A percentile compares a stretch with the other conserved stretches of the same genome.
Conservation (phyloP, 2,113 vertebrate species). For the Ceyx cyanopectus region DNA sequence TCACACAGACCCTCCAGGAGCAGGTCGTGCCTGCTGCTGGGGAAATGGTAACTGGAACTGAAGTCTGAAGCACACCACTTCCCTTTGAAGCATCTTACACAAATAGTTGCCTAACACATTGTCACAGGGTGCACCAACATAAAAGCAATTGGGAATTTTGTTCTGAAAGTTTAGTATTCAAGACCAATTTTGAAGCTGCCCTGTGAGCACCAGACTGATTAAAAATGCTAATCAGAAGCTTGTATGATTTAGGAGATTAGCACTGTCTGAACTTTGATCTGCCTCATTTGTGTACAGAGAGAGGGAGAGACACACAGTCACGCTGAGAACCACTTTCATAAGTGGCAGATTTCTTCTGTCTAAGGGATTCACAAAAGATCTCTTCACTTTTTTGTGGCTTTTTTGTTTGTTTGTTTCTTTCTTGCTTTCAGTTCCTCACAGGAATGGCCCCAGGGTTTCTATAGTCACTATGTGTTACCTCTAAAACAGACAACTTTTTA, state of each 20-base stretch:
- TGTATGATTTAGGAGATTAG: constrained; percentile 65
- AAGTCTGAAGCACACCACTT: not conserved
- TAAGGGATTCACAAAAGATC: not conserved
- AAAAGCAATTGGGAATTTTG: not conserved
- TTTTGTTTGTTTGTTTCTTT: not conserved
- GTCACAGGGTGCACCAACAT: not conserved
- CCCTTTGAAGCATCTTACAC: not conserved
- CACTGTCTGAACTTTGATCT: constrained; percentile 62
- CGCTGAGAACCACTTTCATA: not conserved
- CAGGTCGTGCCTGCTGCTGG: not conserved
- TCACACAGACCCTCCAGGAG: not conserved
- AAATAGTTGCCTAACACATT: not conserved
- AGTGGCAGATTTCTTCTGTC: not conserved
- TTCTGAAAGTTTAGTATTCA: constrained; percentile 15
- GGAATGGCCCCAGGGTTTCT: not conserved
- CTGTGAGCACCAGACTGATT: constrained; percentile 48
- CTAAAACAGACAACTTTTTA: not conserved
- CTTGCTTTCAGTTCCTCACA: not conserved
- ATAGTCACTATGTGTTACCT: not conserved
- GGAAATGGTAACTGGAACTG: not conserved
- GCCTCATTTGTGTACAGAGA: constrained; percentile 1
- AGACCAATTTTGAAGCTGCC: constrained; percentile 12
- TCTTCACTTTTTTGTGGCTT: not conserved
- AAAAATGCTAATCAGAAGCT: constrained; percentile 66
- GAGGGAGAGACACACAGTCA: not conserved